Evolutionary conservation across 2,113 vertebrate genomes (phyloP).

Genomic region (Protobothrops mucrosquamatus): DNA sequence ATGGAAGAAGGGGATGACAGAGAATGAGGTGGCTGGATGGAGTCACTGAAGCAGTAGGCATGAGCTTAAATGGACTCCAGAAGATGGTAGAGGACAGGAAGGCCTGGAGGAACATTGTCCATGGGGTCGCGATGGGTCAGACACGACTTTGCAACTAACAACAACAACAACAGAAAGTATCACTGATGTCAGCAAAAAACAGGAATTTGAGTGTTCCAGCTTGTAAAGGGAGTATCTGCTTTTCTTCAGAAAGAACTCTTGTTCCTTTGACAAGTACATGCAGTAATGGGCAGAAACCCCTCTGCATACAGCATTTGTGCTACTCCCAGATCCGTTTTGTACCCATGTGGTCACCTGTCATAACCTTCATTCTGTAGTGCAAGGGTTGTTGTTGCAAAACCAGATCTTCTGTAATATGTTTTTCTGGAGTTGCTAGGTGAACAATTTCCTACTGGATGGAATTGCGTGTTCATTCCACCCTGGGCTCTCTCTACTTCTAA

Average conservation of each 20-base stretch:
- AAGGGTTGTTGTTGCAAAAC: neutral
- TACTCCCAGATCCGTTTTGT: neutral
- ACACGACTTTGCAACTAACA: too few relatives aligned
- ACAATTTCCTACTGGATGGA: neutral
- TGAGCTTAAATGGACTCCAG: too few relatives aligned
- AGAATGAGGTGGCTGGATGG: too few relatives aligned
- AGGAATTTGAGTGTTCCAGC: neutral
- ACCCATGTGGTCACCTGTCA: neutral
- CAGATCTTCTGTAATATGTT: neutral
- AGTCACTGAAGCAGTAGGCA: too few relatives aligned
- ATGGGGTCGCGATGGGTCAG: too few relatives aligned
- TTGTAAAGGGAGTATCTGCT: too few relatives aligned
- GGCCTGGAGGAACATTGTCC: too few relatives aligned
- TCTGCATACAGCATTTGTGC: neutral
- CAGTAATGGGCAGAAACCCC: neutral
- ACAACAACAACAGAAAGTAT: neutral
- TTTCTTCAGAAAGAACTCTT: neutral
- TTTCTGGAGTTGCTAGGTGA: neutral
- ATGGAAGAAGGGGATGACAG: too few relatives aligned
- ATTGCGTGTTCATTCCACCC: neutral
- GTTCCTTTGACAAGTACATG: neutral
- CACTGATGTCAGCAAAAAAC: neutral
- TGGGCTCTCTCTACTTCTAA: neutral
- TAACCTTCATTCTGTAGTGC: neutral
- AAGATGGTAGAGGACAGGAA: too few relatives aligned